phyloP scores from a whole-genome alignment of 2,113 vertebrate species.

The Elachura formosa region DNA sequence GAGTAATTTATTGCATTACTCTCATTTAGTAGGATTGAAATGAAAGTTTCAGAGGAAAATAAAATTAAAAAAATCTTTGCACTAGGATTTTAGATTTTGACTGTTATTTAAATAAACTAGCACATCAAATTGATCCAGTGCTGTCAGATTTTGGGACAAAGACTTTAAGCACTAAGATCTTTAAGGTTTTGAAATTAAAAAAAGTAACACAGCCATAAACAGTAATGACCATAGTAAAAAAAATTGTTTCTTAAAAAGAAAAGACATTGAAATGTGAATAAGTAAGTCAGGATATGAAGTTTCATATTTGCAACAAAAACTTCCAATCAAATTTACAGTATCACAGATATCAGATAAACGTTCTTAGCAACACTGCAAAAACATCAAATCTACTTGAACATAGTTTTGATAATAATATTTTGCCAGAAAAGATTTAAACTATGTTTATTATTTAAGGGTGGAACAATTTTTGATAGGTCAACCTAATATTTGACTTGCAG shows the following conservation, averaged over 20 bases:
- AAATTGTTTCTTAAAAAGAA: background rate
- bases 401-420: background rate
- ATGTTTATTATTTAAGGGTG: rapidly evolving
- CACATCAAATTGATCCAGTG: background rate
- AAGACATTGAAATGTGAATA: background rate
- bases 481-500: background rate
- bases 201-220: background rate
- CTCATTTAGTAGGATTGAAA: background rate
- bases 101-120: background rate
- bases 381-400: background rate
- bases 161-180: background rate
- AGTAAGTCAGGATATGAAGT: background rate
- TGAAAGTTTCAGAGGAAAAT: background rate
- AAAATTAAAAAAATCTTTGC: background rate
- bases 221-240: background rate
- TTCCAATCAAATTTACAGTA: background rate
- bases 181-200: background rate
- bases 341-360: rapidly evolving
- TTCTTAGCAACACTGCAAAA: background rate
- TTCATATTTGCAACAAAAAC: background rate
- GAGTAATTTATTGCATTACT: background rate
- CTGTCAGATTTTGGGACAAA: background rate
- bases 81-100: background rate
- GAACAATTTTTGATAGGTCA: background rate
- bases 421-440: background rate